Base-by-base conservation (phyloP, 2,888 invertebrate species). In the Lacanobia wlatinum region DNA sequence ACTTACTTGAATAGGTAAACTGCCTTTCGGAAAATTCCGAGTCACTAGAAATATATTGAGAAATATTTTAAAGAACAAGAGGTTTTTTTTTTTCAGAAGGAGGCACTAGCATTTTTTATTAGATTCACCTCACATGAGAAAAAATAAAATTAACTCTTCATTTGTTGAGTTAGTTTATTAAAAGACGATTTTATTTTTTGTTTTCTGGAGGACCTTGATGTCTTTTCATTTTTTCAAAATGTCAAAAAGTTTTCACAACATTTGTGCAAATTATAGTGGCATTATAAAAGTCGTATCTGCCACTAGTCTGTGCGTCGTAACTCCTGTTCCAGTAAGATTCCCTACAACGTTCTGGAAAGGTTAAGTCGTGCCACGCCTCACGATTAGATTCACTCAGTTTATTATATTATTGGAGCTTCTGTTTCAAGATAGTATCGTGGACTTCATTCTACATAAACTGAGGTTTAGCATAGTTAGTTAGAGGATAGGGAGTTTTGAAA, bases 301-400 rank as follows among this genome's bases (percentile, higher is more conserved):
- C 48, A 16, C 18, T 48, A 48, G 48, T 18, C 48, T 48, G 18
- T 48, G 6, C 6, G 48, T 18, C 18, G 48, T 48, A 48, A 61
- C 58, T 71, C 50, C 66, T 59, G 62, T 55, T 81, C 34, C 40
- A 62, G 58, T 66, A 60, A 60, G 53, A 60, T 64, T 78, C 69
- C 48, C 59, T 78, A 40, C 14, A 52, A 55, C 79, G 50, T 63
- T 72, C 66, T 59, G 52, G 60, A 84, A 84, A 81, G 84, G 84
- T 73, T 38, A 73, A 78, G 34, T 83, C 84, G 83, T 83, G 83
- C 62, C 63, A 61, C 63, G 70, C 71, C 61, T 75, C 84, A 84
- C 81, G 84, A 81, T 82, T 70, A 69, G 66, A 84, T 84, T 70
- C 78, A 67, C 60, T 74, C 64, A 69, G 78, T 73, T 76, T 84